These are phyloP conservation scores for Apis cerana DNA, from an alignment of 1,140 invertebrate species.

Conservation along the genomic window DNA sequence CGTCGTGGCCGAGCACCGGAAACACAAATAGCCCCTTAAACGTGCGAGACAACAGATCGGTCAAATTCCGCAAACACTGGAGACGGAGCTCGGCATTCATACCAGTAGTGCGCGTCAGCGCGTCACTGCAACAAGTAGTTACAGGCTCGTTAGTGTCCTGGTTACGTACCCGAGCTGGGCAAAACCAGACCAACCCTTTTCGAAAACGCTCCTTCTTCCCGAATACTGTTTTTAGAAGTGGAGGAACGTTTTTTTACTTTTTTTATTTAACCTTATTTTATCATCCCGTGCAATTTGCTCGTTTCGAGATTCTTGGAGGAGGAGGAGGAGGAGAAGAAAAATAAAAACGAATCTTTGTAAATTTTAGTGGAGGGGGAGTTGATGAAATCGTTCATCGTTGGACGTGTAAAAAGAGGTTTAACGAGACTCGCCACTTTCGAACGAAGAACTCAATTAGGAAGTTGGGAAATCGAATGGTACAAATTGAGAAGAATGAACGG, in stretches of 20 bases:
- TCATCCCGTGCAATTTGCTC: no score
- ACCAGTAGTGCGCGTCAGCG: conserved; percentile 83
- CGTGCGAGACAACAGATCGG: conserved; percentile 87
- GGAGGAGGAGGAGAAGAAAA: no score
- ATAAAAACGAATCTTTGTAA: no score
- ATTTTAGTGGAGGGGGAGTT: background rate
- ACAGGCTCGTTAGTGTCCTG: conserved; percentile 60
- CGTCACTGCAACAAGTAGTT: conserved; percentile 83
- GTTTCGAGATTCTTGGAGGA: no score
- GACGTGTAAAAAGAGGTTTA: no score
- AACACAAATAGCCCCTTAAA: conserved; percentile 92
- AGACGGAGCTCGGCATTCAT: conserved; percentile 84
- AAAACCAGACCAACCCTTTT: no score
- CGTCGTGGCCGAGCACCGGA: conserved; percentile 90
- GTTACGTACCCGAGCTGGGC: conserved; percentile 26
- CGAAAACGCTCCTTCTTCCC: no score
- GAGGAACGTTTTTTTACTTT: no score
- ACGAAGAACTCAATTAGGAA: background rate
- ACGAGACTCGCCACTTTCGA: background rate
- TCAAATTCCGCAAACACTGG: conserved; percentile 88
- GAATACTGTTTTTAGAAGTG: no score
- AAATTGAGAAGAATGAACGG: background rate
- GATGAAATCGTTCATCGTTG: background rate
- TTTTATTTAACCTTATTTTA: no score
- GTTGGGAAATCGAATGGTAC: background rate